Evolutionary conservation across 2,797 vertebrate genomes (phyloP).

Genomic region (Peromyscus melanophrys): DNA sequence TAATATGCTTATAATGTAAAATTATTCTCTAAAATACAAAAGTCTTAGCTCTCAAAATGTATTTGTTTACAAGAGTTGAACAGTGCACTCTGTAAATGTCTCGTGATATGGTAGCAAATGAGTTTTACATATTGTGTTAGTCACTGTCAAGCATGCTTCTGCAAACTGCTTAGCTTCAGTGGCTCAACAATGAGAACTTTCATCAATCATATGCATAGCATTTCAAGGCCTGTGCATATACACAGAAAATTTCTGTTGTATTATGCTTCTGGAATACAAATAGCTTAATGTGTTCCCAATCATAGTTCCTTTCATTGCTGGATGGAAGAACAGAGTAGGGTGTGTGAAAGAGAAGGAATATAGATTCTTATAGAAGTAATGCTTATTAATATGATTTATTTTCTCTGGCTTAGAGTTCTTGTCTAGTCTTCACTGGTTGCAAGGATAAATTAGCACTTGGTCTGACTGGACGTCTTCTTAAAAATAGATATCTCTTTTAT

Average conservation of each 20-base stretch:
- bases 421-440: neutral
- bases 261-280: neutral
- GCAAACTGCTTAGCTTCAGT: neutral
- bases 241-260: neutral
- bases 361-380: neutral
- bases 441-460: neutral
- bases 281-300: neutral
- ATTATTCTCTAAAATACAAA: neutral
- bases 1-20: neutral
- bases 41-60: neutral
- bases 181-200: neutral
- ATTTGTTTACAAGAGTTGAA: neutral
- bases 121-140: neutral
- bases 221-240: neutral
- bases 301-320: neutral
- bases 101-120: neutral
- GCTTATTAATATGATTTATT: neutral
- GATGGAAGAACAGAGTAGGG: neutral
- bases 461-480: neutral
- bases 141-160: neutral
- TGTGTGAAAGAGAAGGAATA: neutral
- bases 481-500: neutral
- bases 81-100: neutral
- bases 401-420: neutral
- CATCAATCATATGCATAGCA: neutral